Evolutionary conservation across 2,888 invertebrate genomes (phyloP).

Genomic region (Cacoxenus indagator): DNA sequence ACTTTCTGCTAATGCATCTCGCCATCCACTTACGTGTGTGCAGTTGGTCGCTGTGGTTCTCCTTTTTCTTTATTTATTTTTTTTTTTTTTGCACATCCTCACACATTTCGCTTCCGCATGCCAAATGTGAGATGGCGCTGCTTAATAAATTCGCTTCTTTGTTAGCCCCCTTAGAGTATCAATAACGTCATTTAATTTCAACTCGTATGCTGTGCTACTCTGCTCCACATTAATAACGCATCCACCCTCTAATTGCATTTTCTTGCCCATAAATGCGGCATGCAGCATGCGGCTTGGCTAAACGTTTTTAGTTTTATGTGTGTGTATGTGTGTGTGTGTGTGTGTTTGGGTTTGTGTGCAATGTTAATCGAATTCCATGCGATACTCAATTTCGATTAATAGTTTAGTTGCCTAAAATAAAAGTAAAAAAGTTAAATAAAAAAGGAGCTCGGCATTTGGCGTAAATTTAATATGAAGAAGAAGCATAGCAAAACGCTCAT

Average conservation of each 20-base stretch:
- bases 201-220: slow-evolving; percentile 27
- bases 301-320: background rate
- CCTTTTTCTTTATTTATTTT: background rate
- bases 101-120: slow-evolving; percentile 58
- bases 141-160: background rate
- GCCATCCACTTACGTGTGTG: background rate
- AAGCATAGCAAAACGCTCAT: background rate
- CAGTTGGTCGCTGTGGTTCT: background rate
- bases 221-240: slow-evolving; percentile 70
- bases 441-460: background rate
- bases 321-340: background rate
- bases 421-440: background rate
- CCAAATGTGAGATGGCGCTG: slow-evolving; percentile 28
- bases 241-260: slow-evolving; percentile 71
- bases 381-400: slow-evolving; percentile 21
- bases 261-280: slow-evolving; percentile 25
- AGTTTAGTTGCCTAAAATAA: background rate
- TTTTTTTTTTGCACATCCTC: slow-evolving; percentile 37
- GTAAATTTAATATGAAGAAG: background rate
- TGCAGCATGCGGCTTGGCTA: background rate
- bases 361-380: slow-evolving; percentile 54
- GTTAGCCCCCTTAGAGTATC: background rate
- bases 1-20: background rate
- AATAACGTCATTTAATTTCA: slow-evolving; percentile 17
- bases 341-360: slow-evolving; percentile 28